These are phyloP conservation scores for Pipa parva DNA, from an alignment of 2,113 vertebrate genomes.

Conservation along the genomic window DNA sequence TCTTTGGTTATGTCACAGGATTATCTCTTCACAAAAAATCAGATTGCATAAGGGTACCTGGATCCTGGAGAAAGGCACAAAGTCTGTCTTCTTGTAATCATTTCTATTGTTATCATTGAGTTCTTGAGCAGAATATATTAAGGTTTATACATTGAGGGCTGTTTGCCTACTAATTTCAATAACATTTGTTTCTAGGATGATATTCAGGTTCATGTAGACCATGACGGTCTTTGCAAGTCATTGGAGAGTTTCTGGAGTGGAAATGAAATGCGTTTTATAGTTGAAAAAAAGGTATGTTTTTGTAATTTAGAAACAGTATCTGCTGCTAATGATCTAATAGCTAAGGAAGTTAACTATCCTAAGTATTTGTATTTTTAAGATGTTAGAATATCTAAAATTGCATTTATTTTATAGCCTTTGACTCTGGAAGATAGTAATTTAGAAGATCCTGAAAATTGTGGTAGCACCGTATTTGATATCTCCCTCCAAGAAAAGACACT, in stretches of 20 bases:
- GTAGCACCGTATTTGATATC: slow-evolving; percentile 44
- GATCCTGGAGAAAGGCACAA: too few relatives aligned
- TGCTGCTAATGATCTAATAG: background rate
- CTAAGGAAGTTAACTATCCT: too few relatives aligned
- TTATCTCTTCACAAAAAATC: too few relatives aligned
- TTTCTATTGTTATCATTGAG: too few relatives aligned
- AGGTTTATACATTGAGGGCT: too few relatives aligned
- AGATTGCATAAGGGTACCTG: too few relatives aligned
- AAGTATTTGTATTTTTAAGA: background rate
- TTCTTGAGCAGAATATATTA: too few relatives aligned
- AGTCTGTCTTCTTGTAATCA: too few relatives aligned
- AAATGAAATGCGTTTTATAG: slow-evolving; percentile 60
- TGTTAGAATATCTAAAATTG: background rate
- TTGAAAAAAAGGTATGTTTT: slow-evolving; percentile 71
- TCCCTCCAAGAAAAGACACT: slow-evolving; percentile 48
- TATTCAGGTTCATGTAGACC: slow-evolving; percentile 64
- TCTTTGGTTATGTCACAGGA: too few relatives aligned
- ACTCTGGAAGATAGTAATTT: slow-evolving; percentile 46
- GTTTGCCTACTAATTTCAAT: too few relatives aligned
- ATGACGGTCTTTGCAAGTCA: slow-evolving; percentile 51
- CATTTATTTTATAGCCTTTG: slow-evolving; percentile 48
- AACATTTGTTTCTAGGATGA: slow-evolving; percentile 55
- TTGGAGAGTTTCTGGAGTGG: slow-evolving; percentile 63
- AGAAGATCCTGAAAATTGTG: slow-evolving; percentile 45
- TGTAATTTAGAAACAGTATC: background rate